These are phyloP conservation scores for Vandiemenella viatica DNA, from an alignment of 2,888 invertebrate species.

Conservation along the genomic window DNA sequence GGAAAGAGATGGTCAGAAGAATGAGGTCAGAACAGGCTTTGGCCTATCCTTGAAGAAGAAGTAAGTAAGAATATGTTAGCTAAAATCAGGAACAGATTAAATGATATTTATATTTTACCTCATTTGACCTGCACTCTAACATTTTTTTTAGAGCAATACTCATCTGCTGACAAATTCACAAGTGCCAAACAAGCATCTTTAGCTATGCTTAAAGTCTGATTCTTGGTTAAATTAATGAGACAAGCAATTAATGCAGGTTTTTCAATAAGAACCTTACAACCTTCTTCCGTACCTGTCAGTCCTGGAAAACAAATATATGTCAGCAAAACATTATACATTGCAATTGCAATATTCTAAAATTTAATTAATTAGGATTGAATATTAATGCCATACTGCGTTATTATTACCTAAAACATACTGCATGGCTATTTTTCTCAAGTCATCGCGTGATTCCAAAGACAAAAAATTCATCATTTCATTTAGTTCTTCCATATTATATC, in stretches of 20 bases:
- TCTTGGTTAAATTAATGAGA: slow-evolving; percentile 44
- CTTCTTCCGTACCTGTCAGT: slow-evolving; percentile 51
- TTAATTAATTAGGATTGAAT: neutral
- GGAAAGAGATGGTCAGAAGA: too few relatives aligned
- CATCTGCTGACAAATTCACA: slow-evolving; percentile 58
- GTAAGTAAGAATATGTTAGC: too few relatives aligned
- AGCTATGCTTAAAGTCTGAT: slow-evolving; percentile 41
- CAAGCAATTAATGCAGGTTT: slow-evolving; percentile 40
- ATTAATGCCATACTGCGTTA: too few relatives aligned
- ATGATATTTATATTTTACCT: too few relatives aligned
- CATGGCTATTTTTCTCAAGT: slow-evolving; percentile 54
- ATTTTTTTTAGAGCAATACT: too few relatives aligned
- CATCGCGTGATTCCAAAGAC: slow-evolving; percentile 43
- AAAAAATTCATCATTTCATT: slow-evolving; percentile 51
- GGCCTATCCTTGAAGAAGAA: too few relatives aligned
- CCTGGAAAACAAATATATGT: too few relatives aligned
- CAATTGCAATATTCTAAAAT: slow-evolving; percentile 2
- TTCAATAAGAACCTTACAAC: slow-evolving; percentile 40
- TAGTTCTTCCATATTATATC: slow-evolving; percentile 21
- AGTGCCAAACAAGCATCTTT: slow-evolving; percentile 55
- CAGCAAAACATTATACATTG: too few relatives aligned
- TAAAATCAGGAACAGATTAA: too few relatives aligned
- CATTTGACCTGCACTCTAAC: too few relatives aligned
- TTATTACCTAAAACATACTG: slow-evolving; percentile 43
- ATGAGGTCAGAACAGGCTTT: too few relatives aligned